These are phyloP conservation scores for Mormyrus proboscirostris DNA, from an alignment of 2,797 vertebrate species.

Conservation along the genomic window DNA sequence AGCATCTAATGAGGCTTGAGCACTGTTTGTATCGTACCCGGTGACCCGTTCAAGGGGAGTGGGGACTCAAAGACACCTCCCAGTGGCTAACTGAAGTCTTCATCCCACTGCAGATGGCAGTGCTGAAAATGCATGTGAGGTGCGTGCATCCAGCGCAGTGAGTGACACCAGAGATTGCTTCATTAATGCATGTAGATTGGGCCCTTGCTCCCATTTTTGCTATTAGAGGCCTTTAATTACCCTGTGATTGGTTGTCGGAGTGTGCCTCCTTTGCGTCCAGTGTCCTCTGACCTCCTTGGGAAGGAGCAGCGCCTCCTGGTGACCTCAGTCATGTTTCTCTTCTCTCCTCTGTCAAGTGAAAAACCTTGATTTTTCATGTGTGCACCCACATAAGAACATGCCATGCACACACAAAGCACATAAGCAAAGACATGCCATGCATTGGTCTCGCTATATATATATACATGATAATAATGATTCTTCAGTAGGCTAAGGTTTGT, in stretches of 20 bases:
- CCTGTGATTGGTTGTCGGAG: slow-evolving; percentile 58
- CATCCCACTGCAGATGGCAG: slow-evolving; percentile 38
- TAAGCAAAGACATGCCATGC: background rate
- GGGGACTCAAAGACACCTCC: slow-evolving; percentile 33
- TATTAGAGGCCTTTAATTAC: slow-evolving; percentile 69
- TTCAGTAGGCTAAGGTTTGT: background rate
- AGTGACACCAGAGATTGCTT: background rate
- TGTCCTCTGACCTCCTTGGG: slow-evolving; percentile 49
- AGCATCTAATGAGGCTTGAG: slow-evolving; percentile 69
- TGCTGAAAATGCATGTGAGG: slow-evolving; percentile 58
- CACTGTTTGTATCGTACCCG: slow-evolving; percentile 56
- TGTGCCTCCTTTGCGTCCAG: slow-evolving; percentile 50
- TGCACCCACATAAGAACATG: background rate
- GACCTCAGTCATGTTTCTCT: slow-evolving; percentile 36
- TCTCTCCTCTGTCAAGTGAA: slow-evolving; percentile 11
- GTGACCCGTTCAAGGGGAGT: slow-evolving; percentile 48
- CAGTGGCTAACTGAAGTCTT: slow-evolving; percentile 9
- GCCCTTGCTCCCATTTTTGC: slow-evolving; percentile 17
- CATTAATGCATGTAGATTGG: background rate
- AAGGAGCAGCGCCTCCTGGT: slow-evolving; percentile 42
- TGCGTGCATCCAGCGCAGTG: slow-evolving; percentile 55
- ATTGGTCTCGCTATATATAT: background rate
- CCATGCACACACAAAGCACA: background rate
- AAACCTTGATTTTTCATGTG: background rate
- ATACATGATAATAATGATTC: background rate